Evolutionary conservation across 2,888 invertebrate genomes (phyloP).

Genomic region (Lathronympha strigana): DNA sequence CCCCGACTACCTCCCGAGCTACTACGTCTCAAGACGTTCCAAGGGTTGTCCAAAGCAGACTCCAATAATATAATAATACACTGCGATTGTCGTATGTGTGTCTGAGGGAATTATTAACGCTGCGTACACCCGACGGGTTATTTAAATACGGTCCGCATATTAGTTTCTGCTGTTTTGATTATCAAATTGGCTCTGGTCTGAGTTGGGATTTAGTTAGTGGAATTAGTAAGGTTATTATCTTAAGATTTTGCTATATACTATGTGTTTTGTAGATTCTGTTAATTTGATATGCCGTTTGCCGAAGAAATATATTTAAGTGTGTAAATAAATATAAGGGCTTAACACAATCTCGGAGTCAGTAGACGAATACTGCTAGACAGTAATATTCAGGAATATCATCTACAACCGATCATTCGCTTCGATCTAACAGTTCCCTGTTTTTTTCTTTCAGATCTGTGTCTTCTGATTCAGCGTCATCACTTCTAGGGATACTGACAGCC

Average conservation of each 20-base stretch:
- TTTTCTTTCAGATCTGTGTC: too few relatives aligned
- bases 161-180: slow-evolving; percentile 63
- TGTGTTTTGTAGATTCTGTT: neutral
- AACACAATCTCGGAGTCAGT: too few relatives aligned
- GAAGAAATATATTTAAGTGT: too few relatives aligned
- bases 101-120: slow-evolving; percentile 82
- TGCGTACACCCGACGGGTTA: slow-evolving; percentile 63
- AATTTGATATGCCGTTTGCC: too few relatives aligned
- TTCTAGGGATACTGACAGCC: too few relatives aligned
- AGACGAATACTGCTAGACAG: too few relatives aligned
- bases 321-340: too few relatives aligned
- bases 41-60: slow-evolving; percentile 78
- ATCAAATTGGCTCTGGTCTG: slow-evolving; percentile 31
- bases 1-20: slow-evolving; percentile 57
- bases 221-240: neutral
- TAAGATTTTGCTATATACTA: neutral
- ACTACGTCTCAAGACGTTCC: slow-evolving; percentile 65
- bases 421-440: too few relatives aligned
- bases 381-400: too few relatives aligned
- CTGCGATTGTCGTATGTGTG: slow-evolving; percentile 79
- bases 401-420: too few relatives aligned
- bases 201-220: slow-evolving; percentile 19
- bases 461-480: too few relatives aligned
- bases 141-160: slow-evolving; percentile 69
- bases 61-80: slow-evolving; percentile 76